Conservation (phyloP, 1,140 invertebrate genomes). For the Drosophila persimilis region DNA sequence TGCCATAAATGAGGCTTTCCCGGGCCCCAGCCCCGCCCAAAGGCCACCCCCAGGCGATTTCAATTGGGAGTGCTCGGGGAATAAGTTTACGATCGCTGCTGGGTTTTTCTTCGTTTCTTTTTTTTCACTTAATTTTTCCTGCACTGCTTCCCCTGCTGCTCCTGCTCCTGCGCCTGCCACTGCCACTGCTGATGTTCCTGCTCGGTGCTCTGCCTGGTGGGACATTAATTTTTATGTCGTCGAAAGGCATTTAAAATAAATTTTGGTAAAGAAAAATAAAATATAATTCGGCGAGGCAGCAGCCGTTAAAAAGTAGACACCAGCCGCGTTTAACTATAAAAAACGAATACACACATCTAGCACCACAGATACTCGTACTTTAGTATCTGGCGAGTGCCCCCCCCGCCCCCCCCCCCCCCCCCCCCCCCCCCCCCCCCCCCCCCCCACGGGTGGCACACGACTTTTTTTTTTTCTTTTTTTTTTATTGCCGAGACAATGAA, state of each 20-base stretch:
- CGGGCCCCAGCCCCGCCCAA: neutral
- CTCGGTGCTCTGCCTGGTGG: constrained; percentile 5
- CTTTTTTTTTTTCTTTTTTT: constrained; percentile 16
- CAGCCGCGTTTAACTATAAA: constrained; percentile 49
- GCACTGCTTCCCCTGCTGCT: neutral
- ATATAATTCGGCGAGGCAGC: constrained; percentile 33
- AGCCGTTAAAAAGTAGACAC: constrained; percentile 50
- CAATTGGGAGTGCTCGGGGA: constrained; percentile 40
- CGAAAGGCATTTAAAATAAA: constrained; percentile 47
- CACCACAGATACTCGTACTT: constrained; percentile 10
- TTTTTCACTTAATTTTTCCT: constrained; percentile 34
- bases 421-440: too few relatives aligned
- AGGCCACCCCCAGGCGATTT: constrained; percentile 23
- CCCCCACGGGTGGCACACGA: constrained; percentile 1
- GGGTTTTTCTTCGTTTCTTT: constrained; percentile 17
- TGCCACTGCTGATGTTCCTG: neutral
- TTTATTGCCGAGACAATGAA: constrained; percentile 43
- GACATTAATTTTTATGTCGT: constrained; percentile 47
- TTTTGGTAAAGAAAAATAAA: constrained; percentile 29
- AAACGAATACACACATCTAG: constrained; percentile 10
- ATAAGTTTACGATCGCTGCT: constrained; percentile 46
- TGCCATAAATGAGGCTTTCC: constrained; percentile 38
- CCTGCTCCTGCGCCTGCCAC: neutral
- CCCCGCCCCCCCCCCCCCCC: too few relatives aligned
- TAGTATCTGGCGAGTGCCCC: constrained; percentile 1